Conservation (phyloP, 1,140 invertebrate species). For the Octopus sinensis region DNA sequence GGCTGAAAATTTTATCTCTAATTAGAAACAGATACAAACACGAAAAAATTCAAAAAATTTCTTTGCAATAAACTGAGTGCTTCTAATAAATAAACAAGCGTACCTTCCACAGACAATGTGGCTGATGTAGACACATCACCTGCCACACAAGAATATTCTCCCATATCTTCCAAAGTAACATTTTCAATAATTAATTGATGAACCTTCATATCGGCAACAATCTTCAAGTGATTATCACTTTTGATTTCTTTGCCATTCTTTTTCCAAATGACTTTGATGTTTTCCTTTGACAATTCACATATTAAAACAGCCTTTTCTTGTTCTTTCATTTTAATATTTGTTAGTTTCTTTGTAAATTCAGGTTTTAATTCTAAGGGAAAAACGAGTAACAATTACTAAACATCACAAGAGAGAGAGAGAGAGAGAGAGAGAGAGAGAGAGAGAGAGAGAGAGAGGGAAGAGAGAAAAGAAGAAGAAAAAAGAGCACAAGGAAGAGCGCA, state of each 20-base stretch:
- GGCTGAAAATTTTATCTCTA: too few relatives aligned
- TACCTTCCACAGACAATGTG: conserved; percentile 48
- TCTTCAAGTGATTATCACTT: conserved; percentile 31
- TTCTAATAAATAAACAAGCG: neutral
- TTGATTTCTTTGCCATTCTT: conserved; percentile 65
- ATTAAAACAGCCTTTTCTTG: conserved; percentile 32
- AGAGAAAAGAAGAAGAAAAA: too few relatives aligned
- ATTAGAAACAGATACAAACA: too few relatives aligned
- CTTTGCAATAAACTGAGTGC: too few relatives aligned
- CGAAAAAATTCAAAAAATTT: too few relatives aligned
- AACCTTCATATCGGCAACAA: neutral
- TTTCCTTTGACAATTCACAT: conserved; percentile 36
- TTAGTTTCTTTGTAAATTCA: conserved; percentile 29
- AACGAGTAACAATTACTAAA: conserved; percentile 24
- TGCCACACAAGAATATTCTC: conserved; percentile 76
- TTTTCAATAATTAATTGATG: conserved; percentile 64
- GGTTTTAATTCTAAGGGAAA: conserved; percentile 32
- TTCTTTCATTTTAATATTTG: conserved; percentile 34
- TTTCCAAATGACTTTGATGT: conserved; percentile 33
- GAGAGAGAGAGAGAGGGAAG: too few relatives aligned
- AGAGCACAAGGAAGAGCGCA: too few relatives aligned
- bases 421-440: conserved; percentile 24
- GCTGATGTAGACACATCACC: conserved; percentile 45
- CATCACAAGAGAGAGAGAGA: conserved; percentile 27
- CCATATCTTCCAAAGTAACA: conserved; percentile 76